Base-by-base conservation (phyloP, 2,797 vertebrate genomes). In the Sternotherus odoratus region DNA sequence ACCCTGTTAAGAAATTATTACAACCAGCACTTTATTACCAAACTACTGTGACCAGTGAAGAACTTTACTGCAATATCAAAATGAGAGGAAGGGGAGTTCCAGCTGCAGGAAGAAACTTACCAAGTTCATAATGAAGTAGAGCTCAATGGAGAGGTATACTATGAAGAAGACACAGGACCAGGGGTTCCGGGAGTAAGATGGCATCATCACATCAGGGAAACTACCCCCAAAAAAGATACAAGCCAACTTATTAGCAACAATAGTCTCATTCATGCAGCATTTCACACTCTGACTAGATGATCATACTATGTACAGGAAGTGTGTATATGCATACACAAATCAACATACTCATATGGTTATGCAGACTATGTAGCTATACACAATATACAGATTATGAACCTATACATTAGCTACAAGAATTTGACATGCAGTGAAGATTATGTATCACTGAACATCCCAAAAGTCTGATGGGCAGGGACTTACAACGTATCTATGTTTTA, bases 151-250 rank as follows among this genome's bases (percentile, higher is more conserved):
- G 94, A 99, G 99, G 96, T 99, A 99, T 93, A 99, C 99, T 2
- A 99, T 99, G 98, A 99, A 99, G 98, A 99, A 99, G 88, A 99
- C 96, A 85, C 99, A 99, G 88, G 99, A 99, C 99, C 99, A 99
- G 81, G 98, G 98, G 95, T 98, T 99, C 94, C 98, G 98, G 46
- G 99, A 98, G 56, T 99, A 99, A 1, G 99, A 98, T 0, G 99
- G 99, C 99, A 99, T 99, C 99, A 99, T 99, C 94, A 99, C 99
- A 46, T 99, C 99, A 60, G 99, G 99, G 94, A 99, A 99, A 94
- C 99, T 99, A 96, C n/a, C 88, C 0, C 36, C 91, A 0, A 36
- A 89, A 84, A 79, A 95, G 66, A 86, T 77, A 94, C 2, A 63
- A 36, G 10, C 33, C 33, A 79, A 6, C 1, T 28, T 6, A 1